Percentiles rank a stretch among this genome's conserved stretches.
These are phyloP conservation scores for Lasioglossum figueresi DNA, from an alignment of 2,888 invertebrate genomes.

Conservation along the genomic window DNA sequence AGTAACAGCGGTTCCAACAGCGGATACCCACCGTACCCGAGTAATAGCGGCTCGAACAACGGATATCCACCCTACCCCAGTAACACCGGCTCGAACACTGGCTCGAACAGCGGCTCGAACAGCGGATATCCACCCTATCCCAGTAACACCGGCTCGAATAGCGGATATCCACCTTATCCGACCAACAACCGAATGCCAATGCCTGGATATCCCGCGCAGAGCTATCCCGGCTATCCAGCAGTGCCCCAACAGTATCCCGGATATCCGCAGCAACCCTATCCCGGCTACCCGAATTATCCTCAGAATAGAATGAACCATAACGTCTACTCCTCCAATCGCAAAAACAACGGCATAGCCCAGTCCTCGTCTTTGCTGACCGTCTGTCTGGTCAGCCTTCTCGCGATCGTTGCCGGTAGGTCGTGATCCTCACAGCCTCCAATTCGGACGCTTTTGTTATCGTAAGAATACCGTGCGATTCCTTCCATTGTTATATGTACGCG, in stretches of 20 bases:
- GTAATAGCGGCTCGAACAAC: conserved; percentile 61
- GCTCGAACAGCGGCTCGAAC: conserved; percentile 71
- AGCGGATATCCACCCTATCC: conserved; percentile 77
- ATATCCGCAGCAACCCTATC: conserved; percentile 66
- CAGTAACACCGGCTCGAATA: neutral
- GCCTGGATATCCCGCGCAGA: conserved; percentile 61
- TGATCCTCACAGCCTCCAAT: conserved; percentile 25
- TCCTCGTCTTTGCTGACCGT: conserved; percentile 46
- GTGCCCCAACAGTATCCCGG: conserved; percentile 41
- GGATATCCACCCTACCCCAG: conserved; percentile 65
- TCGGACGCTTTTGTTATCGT: neutral
- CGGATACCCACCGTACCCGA: conserved; percentile 60
- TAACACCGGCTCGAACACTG: conserved; percentile 67
- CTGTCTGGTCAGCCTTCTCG: conserved; percentile 54
- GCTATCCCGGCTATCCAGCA: conserved; percentile 52
- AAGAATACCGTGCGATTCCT: neutral
- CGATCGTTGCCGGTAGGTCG: conserved; percentile 34
- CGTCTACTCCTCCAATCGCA: conserved; percentile 69
- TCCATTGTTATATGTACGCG: neutral
- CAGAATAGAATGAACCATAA: conserved; percentile 57
- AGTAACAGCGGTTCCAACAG: conserved; percentile 61
- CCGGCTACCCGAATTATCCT: conserved; percentile 69
- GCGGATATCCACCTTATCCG: conserved; percentile 64
- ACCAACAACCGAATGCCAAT: conserved; percentile 74
- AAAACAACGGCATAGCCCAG: conserved; percentile 25